Evolutionary conservation across 2,113 vertebrate species (phyloP).

Genomic region (Vombatus ursinus): DNA sequence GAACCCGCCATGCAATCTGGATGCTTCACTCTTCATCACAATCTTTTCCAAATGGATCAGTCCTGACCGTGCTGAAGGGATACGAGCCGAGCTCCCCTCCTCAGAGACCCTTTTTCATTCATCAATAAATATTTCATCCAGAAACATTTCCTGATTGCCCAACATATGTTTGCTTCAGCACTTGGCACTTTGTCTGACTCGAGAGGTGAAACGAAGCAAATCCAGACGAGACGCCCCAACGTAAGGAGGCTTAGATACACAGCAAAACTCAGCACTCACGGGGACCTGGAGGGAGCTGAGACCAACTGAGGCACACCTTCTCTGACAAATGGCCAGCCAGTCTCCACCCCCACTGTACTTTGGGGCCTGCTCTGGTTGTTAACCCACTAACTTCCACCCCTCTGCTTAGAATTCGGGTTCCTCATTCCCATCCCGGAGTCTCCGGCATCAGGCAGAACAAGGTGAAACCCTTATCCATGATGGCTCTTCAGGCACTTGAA

Average conservation of each 20-base stretch:
- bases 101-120: constrained; percentile 58
- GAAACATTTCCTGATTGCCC: constrained; percentile 26
- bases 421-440: not conserved
- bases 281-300: not conserved
- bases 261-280: not conserved
- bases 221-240: not conserved
- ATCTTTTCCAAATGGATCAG: constrained; percentile 58
- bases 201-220: constrained; percentile 1
- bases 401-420: not conserved
- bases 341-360: not conserved
- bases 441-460: not conserved
- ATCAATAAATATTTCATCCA: constrained; percentile 56
- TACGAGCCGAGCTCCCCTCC: constrained; percentile 25
- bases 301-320: not conserved
- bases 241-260: not conserved
- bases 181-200: constrained; percentile 30
- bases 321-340: not conserved
- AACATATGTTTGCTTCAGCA: constrained; percentile 41
- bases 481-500: not conserved
- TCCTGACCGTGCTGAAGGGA: constrained; percentile 50
- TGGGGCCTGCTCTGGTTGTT: not conserved
- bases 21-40: constrained; percentile 44
- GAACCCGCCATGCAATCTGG: constrained; percentile 35
- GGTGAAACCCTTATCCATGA: not conserved
- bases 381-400: not conserved